Base-by-base conservation (phyloP, 2,113 vertebrate species). In the Rostratula benghalensis region DNA sequence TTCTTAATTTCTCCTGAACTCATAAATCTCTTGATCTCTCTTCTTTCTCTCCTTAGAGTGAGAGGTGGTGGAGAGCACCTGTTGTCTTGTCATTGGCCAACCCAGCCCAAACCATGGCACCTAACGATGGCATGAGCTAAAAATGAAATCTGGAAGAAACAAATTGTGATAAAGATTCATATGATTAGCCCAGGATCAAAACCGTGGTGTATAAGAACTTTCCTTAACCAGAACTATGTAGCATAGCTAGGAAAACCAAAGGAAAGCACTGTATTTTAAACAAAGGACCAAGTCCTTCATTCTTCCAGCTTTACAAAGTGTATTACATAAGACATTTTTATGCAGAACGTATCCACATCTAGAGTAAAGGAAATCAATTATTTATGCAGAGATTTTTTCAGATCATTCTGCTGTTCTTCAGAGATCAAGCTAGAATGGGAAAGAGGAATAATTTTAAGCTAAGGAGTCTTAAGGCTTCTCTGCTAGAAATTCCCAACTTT, bases 281-380 rank as follows among this genome's bases (percentile, higher is more conserved):
- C 5, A 50, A 30, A 68, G 69, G 35, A 83, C 13, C 30, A 83
- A 90, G 82, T 30, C 64, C 46, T 68, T 73, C 51, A 24, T 11
- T 87, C 43, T 51, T 51, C 8, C 50, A 25, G 5, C 22, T 50
- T 76, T 43, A 46, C 18, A 60, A 90, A 67, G 8, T 54, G 19
- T 57, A 80, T 14, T 69, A 61, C 35, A 56, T 23, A 25, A 22
- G 53, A 41, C 31, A 87, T 87, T 50, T 94, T 85, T 39, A 76
- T 90, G 81, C 57, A 92, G 73, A 23, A 61, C 31, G 10, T 85
- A 91, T 94, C 78, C 46, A 56, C 89, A 77, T 31, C 31, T 79
- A 70, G 53, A 95, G 65, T 94, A 94, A 90, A 95, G 81, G 61
- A 94, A 94, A 96, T 84, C 33, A 89, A 94, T 95, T 93, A 96